phyloP scores from a whole-genome alignment of 2,797 vertebrate species.

The Phoeniculus purpureus region DNA sequence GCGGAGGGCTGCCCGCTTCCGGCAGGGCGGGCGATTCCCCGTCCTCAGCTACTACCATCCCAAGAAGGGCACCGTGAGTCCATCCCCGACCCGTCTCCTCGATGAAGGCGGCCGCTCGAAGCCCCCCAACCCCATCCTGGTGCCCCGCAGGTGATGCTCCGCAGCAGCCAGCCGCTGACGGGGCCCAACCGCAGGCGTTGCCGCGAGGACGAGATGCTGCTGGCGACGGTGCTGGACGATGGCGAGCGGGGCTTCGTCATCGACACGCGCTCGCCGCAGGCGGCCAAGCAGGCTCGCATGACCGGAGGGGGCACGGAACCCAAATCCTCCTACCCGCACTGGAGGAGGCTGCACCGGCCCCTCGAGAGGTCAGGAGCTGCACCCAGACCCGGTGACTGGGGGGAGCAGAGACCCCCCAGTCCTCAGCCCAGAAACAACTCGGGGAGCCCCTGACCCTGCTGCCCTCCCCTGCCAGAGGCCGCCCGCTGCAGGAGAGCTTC shows the following conservation, averaged over 20 bases:
- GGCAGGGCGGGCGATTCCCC: constrained; percentile 86
- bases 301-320: constrained; percentile 84
- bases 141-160: constrained; percentile 82
- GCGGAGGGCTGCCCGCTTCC: constrained; percentile 79
- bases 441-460: rapidly evolving
- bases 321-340: constrained; percentile 80
- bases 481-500: constrained; percentile 86
- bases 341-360: constrained; percentile 84
- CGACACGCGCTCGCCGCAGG: constrained; percentile 84
- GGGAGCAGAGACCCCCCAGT: background rate
- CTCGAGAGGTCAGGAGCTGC: constrained; percentile 82
- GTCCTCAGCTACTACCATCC: constrained; percentile 86
- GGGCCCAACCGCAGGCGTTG: constrained; percentile 86
- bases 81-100: background rate
- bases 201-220: constrained; percentile 83
- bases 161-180: constrained; percentile 84
- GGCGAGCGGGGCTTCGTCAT: constrained; percentile 81
- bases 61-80: constrained; percentile 80
- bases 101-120: background rate
- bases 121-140: background rate
- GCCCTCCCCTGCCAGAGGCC: constrained; percentile 74
- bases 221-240: constrained; percentile 74
- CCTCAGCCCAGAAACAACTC: background rate
- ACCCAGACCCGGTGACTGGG: background rate
- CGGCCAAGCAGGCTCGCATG: constrained; percentile 84